Conservation (phyloP, 2,113 vertebrate genomes). For the Epinephelus lanceolatus region DNA sequence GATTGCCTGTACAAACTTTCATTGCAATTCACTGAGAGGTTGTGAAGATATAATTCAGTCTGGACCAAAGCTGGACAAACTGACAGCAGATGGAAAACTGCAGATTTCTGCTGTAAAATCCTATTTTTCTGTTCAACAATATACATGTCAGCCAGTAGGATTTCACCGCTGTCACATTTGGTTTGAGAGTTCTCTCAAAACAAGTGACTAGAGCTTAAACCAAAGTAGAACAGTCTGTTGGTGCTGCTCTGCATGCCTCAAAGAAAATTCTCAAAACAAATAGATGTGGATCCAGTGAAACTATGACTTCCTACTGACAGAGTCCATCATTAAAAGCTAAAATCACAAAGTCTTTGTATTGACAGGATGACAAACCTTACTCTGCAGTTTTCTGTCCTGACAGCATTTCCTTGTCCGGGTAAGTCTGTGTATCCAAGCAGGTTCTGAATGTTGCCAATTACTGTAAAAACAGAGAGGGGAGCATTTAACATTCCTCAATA, state of each 20-base stretch:
- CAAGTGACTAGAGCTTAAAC: background rate
- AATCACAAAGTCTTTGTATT: conserved; percentile 3
- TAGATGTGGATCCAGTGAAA: conserved; percentile 17
- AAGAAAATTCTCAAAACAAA: conserved; percentile 28
- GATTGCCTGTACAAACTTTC: too few relatives aligned
- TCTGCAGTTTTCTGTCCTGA: background rate
- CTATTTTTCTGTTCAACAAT: background rate
- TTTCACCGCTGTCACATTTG: background rate
- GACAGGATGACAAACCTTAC: conserved; percentile 8
- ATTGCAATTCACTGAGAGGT: too few relatives aligned
- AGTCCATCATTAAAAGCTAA: conserved; percentile 27
- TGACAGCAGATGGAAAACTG: background rate
- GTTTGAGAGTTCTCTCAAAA: background rate
- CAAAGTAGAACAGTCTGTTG: background rate
- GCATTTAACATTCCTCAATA: conserved; percentile 31
- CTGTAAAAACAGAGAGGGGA: background rate
- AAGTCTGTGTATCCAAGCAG: conserved; percentile 1
- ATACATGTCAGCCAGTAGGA: background rate
- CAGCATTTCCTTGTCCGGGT: background rate
- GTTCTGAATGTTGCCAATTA: conserved; percentile 35
- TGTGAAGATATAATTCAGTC: too few relatives aligned
- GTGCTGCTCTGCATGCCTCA: conserved; percentile 1
- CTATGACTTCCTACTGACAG: conserved; percentile 33
- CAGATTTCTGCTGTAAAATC: conserved; percentile 1
- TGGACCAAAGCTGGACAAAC: too few relatives aligned